phyloP scores from a whole-genome alignment of 1,140 invertebrate species.

The Drosophila fuyamai region DNA sequence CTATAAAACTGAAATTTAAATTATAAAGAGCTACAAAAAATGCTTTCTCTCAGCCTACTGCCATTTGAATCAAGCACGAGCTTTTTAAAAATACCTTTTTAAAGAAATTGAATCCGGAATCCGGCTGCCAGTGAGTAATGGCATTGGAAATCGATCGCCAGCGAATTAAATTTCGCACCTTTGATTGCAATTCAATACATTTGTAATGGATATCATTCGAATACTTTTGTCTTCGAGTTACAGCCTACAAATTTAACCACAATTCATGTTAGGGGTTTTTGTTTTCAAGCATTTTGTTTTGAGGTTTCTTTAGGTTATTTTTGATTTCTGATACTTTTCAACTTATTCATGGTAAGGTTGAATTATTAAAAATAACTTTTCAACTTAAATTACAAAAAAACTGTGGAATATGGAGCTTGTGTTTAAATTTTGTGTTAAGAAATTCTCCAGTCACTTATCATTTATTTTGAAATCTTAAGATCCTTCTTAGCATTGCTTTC shows the following conservation, averaged over 20 bases:
- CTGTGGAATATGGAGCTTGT: background rate
- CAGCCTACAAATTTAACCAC: conserved; percentile 17
- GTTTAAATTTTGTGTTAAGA: background rate
- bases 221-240: conserved; percentile 35
- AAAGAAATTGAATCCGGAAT: conserved; percentile 24
- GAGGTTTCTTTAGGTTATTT: conserved; percentile 30
- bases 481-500: conserved; percentile 27
- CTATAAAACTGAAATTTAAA: background rate
- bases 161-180: conserved; percentile 37
- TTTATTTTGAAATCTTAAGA: background rate
- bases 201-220: conserved; percentile 40
- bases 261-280: conserved; percentile 20
- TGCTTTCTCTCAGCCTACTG: background rate
- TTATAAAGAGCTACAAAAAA: too few species aligned
- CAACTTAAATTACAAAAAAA: background rate
- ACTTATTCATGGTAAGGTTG: background rate
- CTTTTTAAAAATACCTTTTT: background rate
- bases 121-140: conserved; percentile 63
- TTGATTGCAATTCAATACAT: conserved; percentile 51
- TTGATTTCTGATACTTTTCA: too few species aligned
- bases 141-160: conserved; percentile 54
- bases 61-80: too few species aligned
- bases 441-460: background rate
- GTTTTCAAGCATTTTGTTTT: conserved; percentile 27
- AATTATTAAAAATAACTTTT: background rate